phyloP scores from a whole-genome alignment of 2,888 invertebrate genomes.

The Stenchaetothrips biformis region DNA sequence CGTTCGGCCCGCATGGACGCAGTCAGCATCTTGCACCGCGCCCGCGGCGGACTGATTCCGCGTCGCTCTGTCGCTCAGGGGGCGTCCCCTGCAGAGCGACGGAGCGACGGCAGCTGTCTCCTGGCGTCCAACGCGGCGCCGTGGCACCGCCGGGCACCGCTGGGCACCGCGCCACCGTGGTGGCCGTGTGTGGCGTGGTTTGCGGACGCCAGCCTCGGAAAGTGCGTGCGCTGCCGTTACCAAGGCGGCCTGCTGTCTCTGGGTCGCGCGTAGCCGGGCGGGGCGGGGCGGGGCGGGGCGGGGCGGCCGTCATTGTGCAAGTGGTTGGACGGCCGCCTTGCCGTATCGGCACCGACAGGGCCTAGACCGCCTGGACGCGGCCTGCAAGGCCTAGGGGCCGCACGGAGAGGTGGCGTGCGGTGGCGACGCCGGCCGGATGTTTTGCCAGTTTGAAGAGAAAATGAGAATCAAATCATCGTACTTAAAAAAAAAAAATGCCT shows the following conservation, averaged over 20 bases:
- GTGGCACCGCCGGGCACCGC: neutral
- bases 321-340: neutral
- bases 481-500: neutral
- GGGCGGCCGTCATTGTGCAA: neutral
- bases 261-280: neutral
- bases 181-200: too few species aligned
- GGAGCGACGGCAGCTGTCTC: neutral
- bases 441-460: neutral
- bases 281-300: neutral
- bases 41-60: too few species aligned
- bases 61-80: too few species aligned
- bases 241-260: neutral
- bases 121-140: neutral
- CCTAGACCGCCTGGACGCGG: too few species aligned
- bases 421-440: too few species aligned
- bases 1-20: too few species aligned
- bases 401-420: too few species aligned
- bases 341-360: neutral
- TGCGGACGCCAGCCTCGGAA: neutral
- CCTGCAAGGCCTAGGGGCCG: too few species aligned
- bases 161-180: neutral
- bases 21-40: too few species aligned
- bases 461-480: neutral
- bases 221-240: neutral
- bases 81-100: neutral